Base-by-base conservation (phyloP, 2,797 vertebrate species). In the Karalla daura region DNA sequence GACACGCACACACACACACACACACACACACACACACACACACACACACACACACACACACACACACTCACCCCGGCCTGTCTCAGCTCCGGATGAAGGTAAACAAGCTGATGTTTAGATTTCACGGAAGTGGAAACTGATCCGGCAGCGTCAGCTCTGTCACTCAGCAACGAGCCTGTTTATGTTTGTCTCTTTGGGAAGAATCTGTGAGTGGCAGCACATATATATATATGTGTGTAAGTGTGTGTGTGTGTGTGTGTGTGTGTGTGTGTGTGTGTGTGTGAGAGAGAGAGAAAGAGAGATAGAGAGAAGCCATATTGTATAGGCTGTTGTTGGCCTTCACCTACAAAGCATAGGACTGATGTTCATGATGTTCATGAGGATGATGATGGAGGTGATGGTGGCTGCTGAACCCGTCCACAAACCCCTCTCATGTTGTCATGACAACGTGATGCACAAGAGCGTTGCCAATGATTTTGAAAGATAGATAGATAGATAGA, bases 31-130 rank as follows among this genome's bases (percentile, higher is more conserved):
- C 58, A 24, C 63, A 61, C 45, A 65, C 50, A 50, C 20, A 55
- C 53, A 39, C 60, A 25, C 39, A 25, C 30, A 23, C 50, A 52
- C 21, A 28, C 18, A 52, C 36, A 64, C 63, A 72, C 76, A 52
- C 78, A 61, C 58, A 24, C 64, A 36, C 33, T 70, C 62, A 39
- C 27, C 41, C 23, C 8, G 49, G 40, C 54, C 55, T 47, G 73
- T 55, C 76, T 76, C 76, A n/a, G 74, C 73, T 74, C 64, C 67
- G 59, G 68, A 67, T 70, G 78, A 84, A 74, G 78, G 86, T 87
- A 90, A 91, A 91, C 85, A 91, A 83, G 79, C 74, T 63, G 63
- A 90, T 90, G 91, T 91, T 92, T 91, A 90, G 86, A 88, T 91
- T 89, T 90, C 77, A 81, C 78, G 66, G 77, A 88, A 85, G 81